Percentiles rank a stretch among this genome's conserved stretches.
Evolutionary conservation across 37 sponge, comb jelly and placozoan species (phyloP).

Genomic region (Haliclona indistincta): DNA sequence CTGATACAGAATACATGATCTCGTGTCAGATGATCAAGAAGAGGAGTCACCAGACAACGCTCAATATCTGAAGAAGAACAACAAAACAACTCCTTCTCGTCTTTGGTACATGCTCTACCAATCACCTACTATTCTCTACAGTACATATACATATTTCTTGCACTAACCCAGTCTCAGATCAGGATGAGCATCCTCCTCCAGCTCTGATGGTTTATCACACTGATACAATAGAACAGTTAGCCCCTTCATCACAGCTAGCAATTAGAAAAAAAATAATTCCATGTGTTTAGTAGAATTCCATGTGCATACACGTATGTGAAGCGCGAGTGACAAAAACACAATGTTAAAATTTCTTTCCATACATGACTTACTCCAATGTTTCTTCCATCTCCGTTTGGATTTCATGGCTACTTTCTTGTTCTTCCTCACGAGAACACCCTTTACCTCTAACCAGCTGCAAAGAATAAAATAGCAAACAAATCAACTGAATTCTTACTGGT

Average conservation of each 20-base stretch:
- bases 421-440: slow-evolving; percentile 40
- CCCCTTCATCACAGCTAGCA: slow-evolving; percentile 30
- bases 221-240: slow-evolving; percentile 29
- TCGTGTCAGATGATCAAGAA: slow-evolving; percentile 68
- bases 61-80: slow-evolving; percentile 28
- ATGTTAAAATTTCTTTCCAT: not conserved
- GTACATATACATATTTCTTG: no score
- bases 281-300: not conserved
- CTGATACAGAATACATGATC: slow-evolving; percentile 71
- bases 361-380: slow-evolving; percentile 47
- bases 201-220: slow-evolving; percentile 19
- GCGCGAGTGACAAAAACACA: not conserved
- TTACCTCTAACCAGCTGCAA: slow-evolving; percentile 54
- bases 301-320: not conserved
- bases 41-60: slow-evolving; percentile 48
- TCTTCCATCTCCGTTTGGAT: slow-evolving; percentile 56
- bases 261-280: not conserved
- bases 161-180: slow-evolving; percentile 38
- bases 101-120: no score
- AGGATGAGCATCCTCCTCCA: slow-evolving; percentile 1
- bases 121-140: no score
- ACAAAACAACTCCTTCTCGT: no score
- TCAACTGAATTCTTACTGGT: not conserved
- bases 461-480: not conserved
- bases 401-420: slow-evolving; percentile 60